Conservation (phyloP, 1,140 invertebrate genomes). For the Papilio machaon region DNA sequence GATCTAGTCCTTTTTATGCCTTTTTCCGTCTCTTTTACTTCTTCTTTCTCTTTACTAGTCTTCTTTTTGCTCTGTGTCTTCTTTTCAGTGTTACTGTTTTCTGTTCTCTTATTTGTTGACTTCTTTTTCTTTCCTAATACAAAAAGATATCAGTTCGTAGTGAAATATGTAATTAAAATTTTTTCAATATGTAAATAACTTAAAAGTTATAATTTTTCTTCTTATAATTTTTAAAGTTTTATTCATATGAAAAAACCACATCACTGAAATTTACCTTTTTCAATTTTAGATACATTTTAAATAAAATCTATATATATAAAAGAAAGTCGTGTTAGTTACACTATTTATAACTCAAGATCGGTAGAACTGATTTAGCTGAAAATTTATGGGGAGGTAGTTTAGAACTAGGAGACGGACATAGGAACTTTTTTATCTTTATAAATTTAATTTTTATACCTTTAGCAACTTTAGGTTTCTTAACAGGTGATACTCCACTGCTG, state of each 20-base stretch:
- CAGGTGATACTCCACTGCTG: slow-evolving; percentile 67
- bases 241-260: background rate
- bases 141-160: background rate
- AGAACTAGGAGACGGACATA: no score
- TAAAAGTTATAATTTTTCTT: background rate
- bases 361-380: no score
- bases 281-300: slow-evolving; percentile 14
- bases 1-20: slow-evolving; percentile 66
- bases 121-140: slow-evolving; percentile 65
- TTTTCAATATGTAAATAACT: background rate
- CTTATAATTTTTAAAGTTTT: no score
- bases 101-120: slow-evolving; percentile 53
- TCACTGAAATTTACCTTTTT: background rate
- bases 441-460: no score
- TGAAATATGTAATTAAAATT: background rate
- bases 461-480: slow-evolving; percentile 67
- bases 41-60: slow-evolving; percentile 43
- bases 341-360: no score
- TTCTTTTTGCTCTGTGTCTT: slow-evolving; percentile 43
- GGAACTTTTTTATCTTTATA: no score
- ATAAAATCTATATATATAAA: no score
- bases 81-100: slow-evolving; percentile 41
- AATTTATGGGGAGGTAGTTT: no score
- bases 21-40: slow-evolving; percentile 52
- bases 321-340: no score